These are phyloP conservation scores for Brachyhypopomus occidentalis DNA, from an alignment of 2,113 vertebrate species.

Conservation along the genomic window DNA sequence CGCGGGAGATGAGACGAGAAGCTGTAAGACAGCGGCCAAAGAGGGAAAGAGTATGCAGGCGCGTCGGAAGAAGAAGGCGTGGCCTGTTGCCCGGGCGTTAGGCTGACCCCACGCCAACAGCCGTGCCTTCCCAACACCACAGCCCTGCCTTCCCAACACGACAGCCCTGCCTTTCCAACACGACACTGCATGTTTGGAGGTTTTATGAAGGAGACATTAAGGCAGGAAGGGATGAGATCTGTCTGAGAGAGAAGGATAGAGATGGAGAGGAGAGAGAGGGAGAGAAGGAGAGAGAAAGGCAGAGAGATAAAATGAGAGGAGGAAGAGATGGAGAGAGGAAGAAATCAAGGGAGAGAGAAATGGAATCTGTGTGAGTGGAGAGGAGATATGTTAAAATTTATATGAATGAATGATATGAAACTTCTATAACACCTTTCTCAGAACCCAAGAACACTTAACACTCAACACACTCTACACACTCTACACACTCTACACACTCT, in stretches of 20 bases:
- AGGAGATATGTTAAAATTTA: too few relatives aligned
- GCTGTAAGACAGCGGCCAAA: conserved; percentile 55
- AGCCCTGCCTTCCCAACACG: conserved; percentile 48
- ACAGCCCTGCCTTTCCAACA: conserved; percentile 70
- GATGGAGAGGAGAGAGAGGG: too few relatives aligned
- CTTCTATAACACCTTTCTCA: too few relatives aligned
- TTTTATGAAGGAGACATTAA: conserved; percentile 72
- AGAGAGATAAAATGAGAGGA: background rate
- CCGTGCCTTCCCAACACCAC: conserved; percentile 43
- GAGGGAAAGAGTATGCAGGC: conserved; percentile 69
- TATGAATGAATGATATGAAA: too few relatives aligned
- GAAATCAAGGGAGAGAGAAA: background rate
- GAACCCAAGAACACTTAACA: too few relatives aligned
- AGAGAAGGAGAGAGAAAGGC: conserved; percentile 10
- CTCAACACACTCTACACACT: too few relatives aligned
- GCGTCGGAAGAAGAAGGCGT: conserved; percentile 71
- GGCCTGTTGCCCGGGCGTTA: conserved; percentile 63
- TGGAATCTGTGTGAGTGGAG: too few relatives aligned
- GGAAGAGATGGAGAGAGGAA: background rate
- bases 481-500: too few relatives aligned
- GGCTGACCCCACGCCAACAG: conserved; percentile 76
- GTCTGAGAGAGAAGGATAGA: conserved; percentile 6
- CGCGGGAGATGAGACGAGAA: conserved; percentile 12
- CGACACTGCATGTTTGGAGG: conserved; percentile 74
- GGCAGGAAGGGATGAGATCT: conserved; percentile 60